A percentile compares a stretch with the other conserved stretches of the same genome.
phyloP scores from a whole-genome alignment of 1,140 invertebrate genomes.

The Drusus annulatus region DNA sequence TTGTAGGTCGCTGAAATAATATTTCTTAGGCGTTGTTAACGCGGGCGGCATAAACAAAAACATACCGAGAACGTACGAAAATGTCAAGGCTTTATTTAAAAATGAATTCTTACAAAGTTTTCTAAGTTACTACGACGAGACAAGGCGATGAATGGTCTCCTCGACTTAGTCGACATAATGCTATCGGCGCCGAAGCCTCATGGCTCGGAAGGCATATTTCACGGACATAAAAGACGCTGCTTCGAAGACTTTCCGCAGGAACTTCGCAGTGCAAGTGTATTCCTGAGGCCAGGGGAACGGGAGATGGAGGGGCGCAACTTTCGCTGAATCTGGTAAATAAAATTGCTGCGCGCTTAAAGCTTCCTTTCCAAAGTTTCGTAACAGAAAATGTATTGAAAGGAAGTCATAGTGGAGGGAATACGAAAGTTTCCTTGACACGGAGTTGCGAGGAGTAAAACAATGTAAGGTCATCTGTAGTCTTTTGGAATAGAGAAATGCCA shows the following conservation, averaged over 20 bases:
- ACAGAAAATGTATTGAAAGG: conserved; percentile 32
- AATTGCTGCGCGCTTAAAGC: conserved; percentile 45
- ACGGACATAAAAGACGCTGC: conserved; percentile 44
- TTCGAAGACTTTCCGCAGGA: conserved; percentile 19
- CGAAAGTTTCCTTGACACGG: not conserved
- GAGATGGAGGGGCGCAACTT: conserved; percentile 19
- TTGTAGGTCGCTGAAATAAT: not conserved
- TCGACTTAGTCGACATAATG: conserved; percentile 44
- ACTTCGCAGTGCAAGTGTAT: conserved; percentile 36
- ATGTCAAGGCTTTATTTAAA: conserved; percentile 12
- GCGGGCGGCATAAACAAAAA: conserved; percentile 9
- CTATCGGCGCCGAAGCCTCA: conserved; percentile 44
- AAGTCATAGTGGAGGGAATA: conserved; percentile 13
- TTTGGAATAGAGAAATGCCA: no score
- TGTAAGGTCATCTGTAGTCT: no score
- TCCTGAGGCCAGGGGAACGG: not conserved
- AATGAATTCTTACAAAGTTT: conserved; percentile 19
- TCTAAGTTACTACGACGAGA: conserved; percentile 9
- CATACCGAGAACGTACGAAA: not conserved
- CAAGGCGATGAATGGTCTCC: conserved; percentile 38
- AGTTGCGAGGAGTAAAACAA: conserved; percentile 7
- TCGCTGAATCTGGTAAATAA: conserved; percentile 49
- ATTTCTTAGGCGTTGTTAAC: not conserved
- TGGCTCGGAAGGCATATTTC: conserved; percentile 46
- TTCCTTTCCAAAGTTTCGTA: conserved; percentile 39